A percentile compares a stretch with the other conserved stretches of the same genome.
phyloP scores from a whole-genome alignment of 2,888 invertebrate genomes.

The Oasisia sp. region DNA sequence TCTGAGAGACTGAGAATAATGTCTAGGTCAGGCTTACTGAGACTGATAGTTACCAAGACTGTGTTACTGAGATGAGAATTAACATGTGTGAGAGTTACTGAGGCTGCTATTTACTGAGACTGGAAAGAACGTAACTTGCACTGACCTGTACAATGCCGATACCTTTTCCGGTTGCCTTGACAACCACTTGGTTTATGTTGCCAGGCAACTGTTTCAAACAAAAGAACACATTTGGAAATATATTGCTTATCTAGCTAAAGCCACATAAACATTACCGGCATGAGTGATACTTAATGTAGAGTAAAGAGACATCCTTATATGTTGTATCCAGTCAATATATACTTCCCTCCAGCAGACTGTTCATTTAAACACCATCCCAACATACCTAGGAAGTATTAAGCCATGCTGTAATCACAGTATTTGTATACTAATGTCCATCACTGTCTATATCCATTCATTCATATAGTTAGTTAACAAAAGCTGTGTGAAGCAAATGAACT shows the following conservation, averaged over 20 bases:
- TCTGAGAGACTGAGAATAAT: not conserved
- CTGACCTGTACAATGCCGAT: not conserved
- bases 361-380: no score
- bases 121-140: not conserved
- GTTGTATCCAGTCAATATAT: no score
- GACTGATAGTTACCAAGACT: not conserved
- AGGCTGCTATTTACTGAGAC: not conserved
- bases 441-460: no score
- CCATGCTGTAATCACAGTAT: no score
- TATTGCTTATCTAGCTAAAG: not conserved
- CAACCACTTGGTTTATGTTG: not conserved
- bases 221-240: not conserved
- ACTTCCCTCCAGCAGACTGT: no score
- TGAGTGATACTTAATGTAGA: no score
- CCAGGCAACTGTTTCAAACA: slow-evolving; percentile 13
- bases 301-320: no score
- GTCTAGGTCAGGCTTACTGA: not conserved
- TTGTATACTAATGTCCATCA: no score
- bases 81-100: not conserved
- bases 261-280: no score
- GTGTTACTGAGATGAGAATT: not conserved
- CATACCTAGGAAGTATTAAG: no score
- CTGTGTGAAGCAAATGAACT: no score
- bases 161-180: not conserved
- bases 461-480: no score